phyloP scores from a whole-genome alignment of 2,113 vertebrate species.

The Ctenodactylus gundi region DNA sequence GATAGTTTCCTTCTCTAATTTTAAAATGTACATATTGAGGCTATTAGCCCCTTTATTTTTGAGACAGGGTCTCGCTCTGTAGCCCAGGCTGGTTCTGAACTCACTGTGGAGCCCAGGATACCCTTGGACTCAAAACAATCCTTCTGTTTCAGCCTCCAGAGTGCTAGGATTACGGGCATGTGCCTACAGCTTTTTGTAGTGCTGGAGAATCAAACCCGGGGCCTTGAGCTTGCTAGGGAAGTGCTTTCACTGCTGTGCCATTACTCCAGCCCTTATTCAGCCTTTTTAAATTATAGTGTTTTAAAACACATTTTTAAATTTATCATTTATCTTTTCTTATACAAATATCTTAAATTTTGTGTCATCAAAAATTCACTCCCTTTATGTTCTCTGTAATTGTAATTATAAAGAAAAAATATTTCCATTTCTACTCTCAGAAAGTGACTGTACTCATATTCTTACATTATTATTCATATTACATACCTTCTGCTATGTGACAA shows the following conservation, averaged over 20 bases:
- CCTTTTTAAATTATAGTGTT: no score
- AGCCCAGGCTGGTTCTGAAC: no score
- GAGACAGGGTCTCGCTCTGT: no score
- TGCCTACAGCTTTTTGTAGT: no score
- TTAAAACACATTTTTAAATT: not conserved
- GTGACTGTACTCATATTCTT: not conserved
- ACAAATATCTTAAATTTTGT: not conserved
- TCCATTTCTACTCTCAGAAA: not conserved
- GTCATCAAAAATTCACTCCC: not conserved
- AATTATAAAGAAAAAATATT: not conserved
- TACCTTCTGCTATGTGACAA: not conserved
- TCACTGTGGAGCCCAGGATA: no score
- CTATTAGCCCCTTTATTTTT: no score
- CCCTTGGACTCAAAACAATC: no score
- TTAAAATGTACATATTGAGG: not conserved
- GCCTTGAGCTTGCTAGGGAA: no score
- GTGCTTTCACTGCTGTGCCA: no score
- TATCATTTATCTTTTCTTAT: not conserved
- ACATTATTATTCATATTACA: not conserved
- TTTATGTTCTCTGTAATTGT: not conserved
- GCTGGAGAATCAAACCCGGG: no score
- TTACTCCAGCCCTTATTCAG: not conserved
- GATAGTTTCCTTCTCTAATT: not conserved
- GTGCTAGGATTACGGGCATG: no score
- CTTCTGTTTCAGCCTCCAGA: no score